Conservation (phyloP, 2,888 invertebrate species). For the Pristionchus entomophagus region DNA sequence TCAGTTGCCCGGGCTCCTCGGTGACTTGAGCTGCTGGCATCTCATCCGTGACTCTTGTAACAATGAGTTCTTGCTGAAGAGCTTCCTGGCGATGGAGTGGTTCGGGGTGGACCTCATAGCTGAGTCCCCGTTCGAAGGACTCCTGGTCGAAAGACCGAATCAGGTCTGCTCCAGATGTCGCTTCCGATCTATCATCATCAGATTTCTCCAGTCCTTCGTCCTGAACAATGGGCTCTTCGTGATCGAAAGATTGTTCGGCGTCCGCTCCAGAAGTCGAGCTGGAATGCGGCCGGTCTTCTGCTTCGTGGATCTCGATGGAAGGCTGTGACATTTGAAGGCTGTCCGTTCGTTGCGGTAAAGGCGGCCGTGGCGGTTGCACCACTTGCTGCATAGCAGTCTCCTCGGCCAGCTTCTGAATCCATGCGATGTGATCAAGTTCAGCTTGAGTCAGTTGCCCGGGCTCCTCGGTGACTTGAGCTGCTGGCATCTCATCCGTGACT, state of each 20-base stretch:
- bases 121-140: not conserved
- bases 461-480: no score
- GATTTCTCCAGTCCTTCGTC: not conserved
- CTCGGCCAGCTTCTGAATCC: conserved; percentile 48
- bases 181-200: not conserved
- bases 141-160: not conserved
- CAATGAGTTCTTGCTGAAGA: not conserved
- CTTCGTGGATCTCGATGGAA: not conserved
- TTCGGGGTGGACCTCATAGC: not conserved
- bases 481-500: no score
- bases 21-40: no score
- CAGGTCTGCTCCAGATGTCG: not conserved
- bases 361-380: not conserved
- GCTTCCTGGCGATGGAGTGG: not conserved
- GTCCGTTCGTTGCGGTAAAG: not conserved
- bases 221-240: not conserved
- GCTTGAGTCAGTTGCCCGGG: conserved; percentile 50
- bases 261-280: not conserved
- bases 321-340: not conserved
- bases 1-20: not conserved
- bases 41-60: no score
- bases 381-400: conserved; percentile 1
- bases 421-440: conserved; percentile 52
- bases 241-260: not conserved
- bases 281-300: not conserved